Evolutionary conservation across 2,113 vertebrate species (phyloP), one percentile per base, ranked within the genome.

Genomic region (Phaethornis superciliosus): DNA sequence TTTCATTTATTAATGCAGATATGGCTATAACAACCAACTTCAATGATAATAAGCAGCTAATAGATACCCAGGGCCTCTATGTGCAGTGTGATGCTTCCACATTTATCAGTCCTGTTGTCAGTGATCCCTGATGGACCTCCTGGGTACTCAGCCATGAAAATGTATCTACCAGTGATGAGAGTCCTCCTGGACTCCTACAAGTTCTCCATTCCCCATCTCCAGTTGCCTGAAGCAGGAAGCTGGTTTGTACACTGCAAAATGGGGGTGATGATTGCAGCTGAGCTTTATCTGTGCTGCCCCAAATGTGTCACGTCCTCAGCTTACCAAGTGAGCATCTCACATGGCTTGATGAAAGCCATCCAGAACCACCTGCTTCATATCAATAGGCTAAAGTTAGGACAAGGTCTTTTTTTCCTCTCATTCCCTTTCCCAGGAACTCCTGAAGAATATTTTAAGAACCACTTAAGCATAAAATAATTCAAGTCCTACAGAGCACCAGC

Each of bases 191-290:
- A 59, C 47, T 85, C 24, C 47, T n/a, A 2, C 3, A 33, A 77
- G 51, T 44, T 77, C 3, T 0, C 35, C 33, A 8, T 56, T 79
- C 12, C 40, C 47, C 24, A 28, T 32, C 47, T 68, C 28, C 63
- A 88, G 6, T 55, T 52, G 55, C 55, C 71, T 67, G 37, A 33
- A 17, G 75, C 74, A 80, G 51, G 79, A 58, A 84, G 44, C 16
- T 78, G 30, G 72, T 95, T 82, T 44, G 80, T 68, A 83, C 91
- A 85, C 72, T 67, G 62, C 55, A 89, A 55, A 74, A 42, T 4
- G 5, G 81, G 51, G 74, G 68, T 33, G 47, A 63, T 51, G 51
- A 42, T 12, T 64, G 63, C 59, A 70, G 63, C 56, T 67, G 37
- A 16, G 28, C 69, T 86, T 92, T 54, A 24, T 62, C 69, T 88